Evolutionary conservation across 2,797 vertebrate species (phyloP).

Genomic region (Rachycentron canadum): DNA sequence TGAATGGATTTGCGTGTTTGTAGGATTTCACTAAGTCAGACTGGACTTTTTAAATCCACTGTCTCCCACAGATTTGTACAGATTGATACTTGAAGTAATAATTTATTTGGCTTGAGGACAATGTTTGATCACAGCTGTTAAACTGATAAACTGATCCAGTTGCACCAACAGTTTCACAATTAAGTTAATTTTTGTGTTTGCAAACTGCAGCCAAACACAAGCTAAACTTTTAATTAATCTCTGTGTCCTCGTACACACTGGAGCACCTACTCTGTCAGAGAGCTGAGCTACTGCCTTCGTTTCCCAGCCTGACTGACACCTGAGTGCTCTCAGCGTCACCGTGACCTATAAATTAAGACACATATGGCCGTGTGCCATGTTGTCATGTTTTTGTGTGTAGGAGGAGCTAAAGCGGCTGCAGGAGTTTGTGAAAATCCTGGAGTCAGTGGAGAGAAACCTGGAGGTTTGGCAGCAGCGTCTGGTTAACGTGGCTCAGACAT

Average conservation of each 20-base stretch:
- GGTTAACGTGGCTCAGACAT: not conserved
- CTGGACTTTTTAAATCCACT: no score
- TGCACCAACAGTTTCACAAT: not conserved
- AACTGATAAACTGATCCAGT: not conserved
- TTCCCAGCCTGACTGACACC: conserved; percentile 3
- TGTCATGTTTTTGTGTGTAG: conserved; percentile 54
- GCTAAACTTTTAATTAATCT: not conserved
- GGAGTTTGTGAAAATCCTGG: conserved; percentile 83
- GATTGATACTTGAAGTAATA: no score
- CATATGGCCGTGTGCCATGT: conserved; percentile 2
- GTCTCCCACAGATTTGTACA: not conserved
- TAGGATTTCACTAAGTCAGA: not conserved
- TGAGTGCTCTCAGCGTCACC: not conserved
- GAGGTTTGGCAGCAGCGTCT: conserved; percentile 82
- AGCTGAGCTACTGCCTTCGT: not conserved
- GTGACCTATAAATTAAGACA: conserved; percentile 55
- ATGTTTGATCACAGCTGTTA: not conserved
- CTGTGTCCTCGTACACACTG: not conserved
- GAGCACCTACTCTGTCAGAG: not conserved
- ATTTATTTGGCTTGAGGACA: no score
- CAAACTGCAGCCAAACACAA: not conserved
- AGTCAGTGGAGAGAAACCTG: conserved; percentile 84
- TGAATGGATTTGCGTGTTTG: conserved; percentile 15
- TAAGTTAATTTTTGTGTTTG: not conserved
- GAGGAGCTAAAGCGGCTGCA: conserved; percentile 83